phyloP scores from a whole-genome alignment of 1,140 invertebrate genomes.

The Brachionus angularis region DNA sequence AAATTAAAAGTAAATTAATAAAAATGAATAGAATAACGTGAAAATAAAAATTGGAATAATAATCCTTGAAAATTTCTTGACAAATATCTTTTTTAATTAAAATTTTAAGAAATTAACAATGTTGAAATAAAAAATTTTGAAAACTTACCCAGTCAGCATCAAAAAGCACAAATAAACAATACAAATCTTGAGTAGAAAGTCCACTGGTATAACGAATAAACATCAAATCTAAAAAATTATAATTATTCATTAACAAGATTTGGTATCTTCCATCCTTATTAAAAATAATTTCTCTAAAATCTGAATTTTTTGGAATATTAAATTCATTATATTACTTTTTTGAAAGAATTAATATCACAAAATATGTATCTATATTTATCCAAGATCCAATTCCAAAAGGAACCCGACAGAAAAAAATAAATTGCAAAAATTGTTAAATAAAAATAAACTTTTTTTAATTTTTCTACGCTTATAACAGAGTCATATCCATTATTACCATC shows the following conservation, averaged over 20 bases:
- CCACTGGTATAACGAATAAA: not conserved
- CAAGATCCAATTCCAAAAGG: slow-evolving; percentile 5
- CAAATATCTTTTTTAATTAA: too few species aligned
- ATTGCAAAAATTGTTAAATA: not conserved
- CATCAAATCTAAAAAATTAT: slow-evolving; percentile 18
- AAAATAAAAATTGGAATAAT: too few species aligned
- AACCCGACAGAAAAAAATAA: slow-evolving; percentile 12
- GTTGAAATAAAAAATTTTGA: not conserved
- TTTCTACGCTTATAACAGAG: not conserved
- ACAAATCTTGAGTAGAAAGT: not conserved
- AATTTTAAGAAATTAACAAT: too few species aligned
- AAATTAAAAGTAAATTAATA: too few species aligned
- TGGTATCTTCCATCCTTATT: not conserved
- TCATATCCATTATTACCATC: not conserved
- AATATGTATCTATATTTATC: slow-evolving; percentile 14
- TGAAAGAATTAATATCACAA: not conserved
- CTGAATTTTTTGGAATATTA: too few species aligned
- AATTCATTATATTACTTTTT: not conserved
- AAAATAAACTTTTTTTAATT: slow-evolving; percentile 16
- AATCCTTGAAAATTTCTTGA: too few species aligned
- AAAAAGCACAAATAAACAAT: slow-evolving; percentile 6
- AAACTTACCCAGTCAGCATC: slow-evolving; percentile 22
- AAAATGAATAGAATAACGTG: too few species aligned
- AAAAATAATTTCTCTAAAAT: slow-evolving; percentile 1
- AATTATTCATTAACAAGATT: not conserved